Conservation (phyloP, 2,113 vertebrate genomes). For the Cyprinodon brontotheroides region DNA sequence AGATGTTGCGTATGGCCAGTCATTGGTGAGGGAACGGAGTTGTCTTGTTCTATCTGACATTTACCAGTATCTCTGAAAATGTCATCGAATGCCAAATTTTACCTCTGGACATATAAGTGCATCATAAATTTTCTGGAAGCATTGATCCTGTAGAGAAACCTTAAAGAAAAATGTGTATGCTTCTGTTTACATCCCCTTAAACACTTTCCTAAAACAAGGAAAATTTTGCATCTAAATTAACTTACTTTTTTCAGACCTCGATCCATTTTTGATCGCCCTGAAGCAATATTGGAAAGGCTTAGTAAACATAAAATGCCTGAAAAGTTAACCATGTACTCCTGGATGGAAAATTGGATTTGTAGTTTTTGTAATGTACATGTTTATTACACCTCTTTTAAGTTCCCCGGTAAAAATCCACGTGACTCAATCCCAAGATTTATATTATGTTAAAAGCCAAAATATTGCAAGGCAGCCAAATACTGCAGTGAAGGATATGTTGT, state of each 20-base stretch:
- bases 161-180: neutral
- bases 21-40: constrained; percentile 57
- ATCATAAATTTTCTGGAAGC: constrained; percentile 59
- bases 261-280: neutral
- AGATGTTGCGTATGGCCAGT: constrained; percentile 52
- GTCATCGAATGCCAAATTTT: constrained; percentile 78
- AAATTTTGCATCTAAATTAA: constrained; percentile 1
- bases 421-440: neutral
- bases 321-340: neutral
- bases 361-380: neutral
- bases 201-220: constrained; percentile 30
- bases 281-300: neutral
- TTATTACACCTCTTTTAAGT: neutral
- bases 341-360: neutral
- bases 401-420: neutral
- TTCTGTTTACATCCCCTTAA: constrained; percentile 14
- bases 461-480: no score
- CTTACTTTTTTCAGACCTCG: neutral
- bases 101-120: constrained; percentile 67
- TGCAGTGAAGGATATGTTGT: no score
- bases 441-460: no score
- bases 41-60: constrained; percentile 76
- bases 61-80: constrained; percentile 76
- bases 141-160: constrained; percentile 58
- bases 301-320: neutral